These are phyloP conservation scores for Cotesia vestalis DNA, from an alignment of 1,140 invertebrate species.

Conservation along the genomic window DNA sequence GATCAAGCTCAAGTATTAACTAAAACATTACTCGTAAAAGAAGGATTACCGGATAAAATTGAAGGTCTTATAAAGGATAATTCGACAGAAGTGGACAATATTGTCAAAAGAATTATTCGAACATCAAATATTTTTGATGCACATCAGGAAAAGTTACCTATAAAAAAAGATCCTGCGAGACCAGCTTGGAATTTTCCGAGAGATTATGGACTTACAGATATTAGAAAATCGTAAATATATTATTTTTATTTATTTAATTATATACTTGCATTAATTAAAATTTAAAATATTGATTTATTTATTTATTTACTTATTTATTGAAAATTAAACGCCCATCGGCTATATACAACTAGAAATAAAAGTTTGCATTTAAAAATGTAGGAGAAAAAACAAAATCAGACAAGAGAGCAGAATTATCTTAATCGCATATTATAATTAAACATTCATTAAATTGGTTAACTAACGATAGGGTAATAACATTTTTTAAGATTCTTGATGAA, in stretches of 20 bases:
- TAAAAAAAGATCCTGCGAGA: constrained; percentile 73
- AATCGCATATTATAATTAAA: too few relatives aligned
- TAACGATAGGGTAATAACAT: too few relatives aligned
- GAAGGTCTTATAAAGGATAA: constrained; percentile 56
- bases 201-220: constrained; percentile 76
- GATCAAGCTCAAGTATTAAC: constrained; percentile 78
- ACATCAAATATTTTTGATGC: constrained; percentile 81
- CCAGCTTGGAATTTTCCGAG: constrained; percentile 77
- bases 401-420: too few relatives aligned
- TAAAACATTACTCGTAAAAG: constrained; percentile 75
- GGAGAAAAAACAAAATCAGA: too few relatives aligned
- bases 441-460: too few relatives aligned
- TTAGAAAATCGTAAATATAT: constrained; percentile 74
- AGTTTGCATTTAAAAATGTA: too few relatives aligned
- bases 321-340: too few relatives aligned
- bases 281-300: too few relatives aligned
- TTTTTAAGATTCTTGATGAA: too few relatives aligned
- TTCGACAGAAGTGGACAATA: constrained; percentile 56
- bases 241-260: neutral
- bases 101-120: constrained; percentile 69
- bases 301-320: too few relatives aligned
- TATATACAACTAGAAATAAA: too few relatives aligned
- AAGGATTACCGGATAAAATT: constrained; percentile 71
- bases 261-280: too few relatives aligned
- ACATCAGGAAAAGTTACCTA: constrained; percentile 79